Evolutionary conservation across 2,797 vertebrate genomes (phyloP).

Genomic region (Oreonectes daqikongensis): DNA sequence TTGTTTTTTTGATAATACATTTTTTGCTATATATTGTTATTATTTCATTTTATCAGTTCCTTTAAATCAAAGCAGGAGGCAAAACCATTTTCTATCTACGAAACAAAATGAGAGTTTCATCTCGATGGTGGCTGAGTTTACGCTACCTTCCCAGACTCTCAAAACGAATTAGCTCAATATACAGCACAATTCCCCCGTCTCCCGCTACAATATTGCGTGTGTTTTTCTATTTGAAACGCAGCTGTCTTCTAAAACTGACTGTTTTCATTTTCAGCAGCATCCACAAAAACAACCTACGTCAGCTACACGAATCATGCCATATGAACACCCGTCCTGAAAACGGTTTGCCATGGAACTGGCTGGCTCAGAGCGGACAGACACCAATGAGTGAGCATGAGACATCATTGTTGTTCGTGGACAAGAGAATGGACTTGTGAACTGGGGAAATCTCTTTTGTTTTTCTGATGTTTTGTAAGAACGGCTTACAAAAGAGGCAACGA

Average conservation of each 20-base stretch:
- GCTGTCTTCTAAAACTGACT: constrained; percentile 11
- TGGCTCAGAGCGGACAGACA: neutral
- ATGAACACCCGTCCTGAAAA: constrained; percentile 69
- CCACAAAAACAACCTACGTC: constrained; percentile 90
- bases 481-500: constrained; percentile 10
- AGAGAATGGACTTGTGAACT: constrained; percentile 43
- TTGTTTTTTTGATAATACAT: neutral
- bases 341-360: constrained; percentile 34
- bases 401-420: constrained; percentile 54
- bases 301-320: constrained; percentile 96
- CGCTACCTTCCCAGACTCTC: neutral
- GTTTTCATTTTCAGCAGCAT: constrained; percentile 50
- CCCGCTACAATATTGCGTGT: neutral
- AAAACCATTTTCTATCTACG: constrained; percentile 2
- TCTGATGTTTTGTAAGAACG: constrained; percentile 61
- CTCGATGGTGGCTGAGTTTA: neutral
- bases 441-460: constrained; percentile 50
- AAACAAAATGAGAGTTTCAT: constrained; percentile 16
- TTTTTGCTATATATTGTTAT: neutral
- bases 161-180: constrained; percentile 19
- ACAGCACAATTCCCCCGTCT: constrained; percentile 16
- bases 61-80: neutral
- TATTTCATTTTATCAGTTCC: neutral
- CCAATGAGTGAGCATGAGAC: constrained; percentile 55
- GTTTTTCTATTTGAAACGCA: neutral